Base-by-base conservation (phyloP, 92 coral and sea anemone species). In the Nematostella vectensis region DNA sequence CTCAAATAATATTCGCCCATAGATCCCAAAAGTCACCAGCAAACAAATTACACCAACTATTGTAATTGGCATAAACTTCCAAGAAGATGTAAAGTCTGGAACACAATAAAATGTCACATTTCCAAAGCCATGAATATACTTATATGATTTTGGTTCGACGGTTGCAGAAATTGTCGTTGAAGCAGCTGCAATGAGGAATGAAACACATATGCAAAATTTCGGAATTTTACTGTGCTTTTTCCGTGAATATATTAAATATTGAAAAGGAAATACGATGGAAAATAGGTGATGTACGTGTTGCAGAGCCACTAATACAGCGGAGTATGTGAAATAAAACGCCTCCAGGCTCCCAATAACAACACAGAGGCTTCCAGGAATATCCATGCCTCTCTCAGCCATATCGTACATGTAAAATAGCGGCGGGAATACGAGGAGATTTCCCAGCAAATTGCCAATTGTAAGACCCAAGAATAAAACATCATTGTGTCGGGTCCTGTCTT, bases 161-260 rank as follows among this genome's bases (percentile, higher is more conserved):
- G 18, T 4, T 4, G 21, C 51, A 45, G 51, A 22, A 11, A 45
- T 11, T 4, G 18, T 19, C 4, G 17, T 19, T 11, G 51, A 11
- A 9, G 18, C 18, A 45, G 18, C 18, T 10, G 11, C 51, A 4
- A 19, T 22, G 4, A 45, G 4, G 18, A 17, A 4, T 4, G 51
- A 45, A 6, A 45, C 4, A 9, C 4, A 8, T 6, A 45, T 45
- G 21, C 11, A 45, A 45, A 45, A 9, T 4, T 6, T 9, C 18
- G 51, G 51, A 45, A 45, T 19, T 45, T 45, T 45, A 22, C 51
- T 45, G 9, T 45, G 4, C 21, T 45, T 45, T 22, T 11, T 45
- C 4, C 51, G 12, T 6, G 51, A 9, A 22, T 10, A 45, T 9
- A 45, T 45, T 9, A 45, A 22, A 17, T 45, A 45, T 10, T 45